These are phyloP conservation scores for Pomacea maculata DNA, from an alignment of 1,140 invertebrate genomes.

Conservation along the genomic window DNA sequence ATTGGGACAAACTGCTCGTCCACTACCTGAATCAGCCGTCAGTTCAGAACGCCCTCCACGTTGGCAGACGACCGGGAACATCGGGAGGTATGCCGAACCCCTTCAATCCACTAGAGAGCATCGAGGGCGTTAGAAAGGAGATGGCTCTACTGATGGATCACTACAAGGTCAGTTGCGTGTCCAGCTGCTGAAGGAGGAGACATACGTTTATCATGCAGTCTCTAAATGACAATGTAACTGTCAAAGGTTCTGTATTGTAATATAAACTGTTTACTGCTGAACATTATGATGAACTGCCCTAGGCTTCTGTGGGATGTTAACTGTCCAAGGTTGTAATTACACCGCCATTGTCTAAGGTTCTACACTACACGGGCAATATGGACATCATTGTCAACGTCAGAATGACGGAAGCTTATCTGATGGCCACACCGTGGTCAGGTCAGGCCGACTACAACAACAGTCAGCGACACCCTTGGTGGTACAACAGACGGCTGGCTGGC, in stretches of 20 bases:
- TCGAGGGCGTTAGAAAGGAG: not conserved
- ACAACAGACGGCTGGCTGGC: not conserved
- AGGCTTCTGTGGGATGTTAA: not conserved
- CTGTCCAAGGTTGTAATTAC: not conserved
- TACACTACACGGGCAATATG: constrained; percentile 2
- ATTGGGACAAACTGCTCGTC: too few relatives aligned
- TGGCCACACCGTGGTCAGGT: constrained; percentile 3
- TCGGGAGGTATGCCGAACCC: too few relatives aligned
- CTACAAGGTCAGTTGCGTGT: not conserved
- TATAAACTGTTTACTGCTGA: too few relatives aligned
- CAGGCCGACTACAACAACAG: constrained; percentile 4
- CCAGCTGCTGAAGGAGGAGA: not conserved
- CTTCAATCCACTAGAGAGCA: not conserved
- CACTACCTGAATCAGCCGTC: too few relatives aligned
- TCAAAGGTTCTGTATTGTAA: too few relatives aligned
- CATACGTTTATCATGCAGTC: too few relatives aligned
- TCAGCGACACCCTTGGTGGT: not conserved
- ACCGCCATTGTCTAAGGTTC: not conserved
- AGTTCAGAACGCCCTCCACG: too few relatives aligned
- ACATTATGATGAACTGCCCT: not conserved
- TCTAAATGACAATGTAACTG: too few relatives aligned
- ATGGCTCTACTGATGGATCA: not conserved
- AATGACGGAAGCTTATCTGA: not conserved
- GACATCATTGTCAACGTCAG: constrained; percentile 1
- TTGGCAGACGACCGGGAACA: too few relatives aligned